These are phyloP conservation scores for Cyphomyrus discorhynchus DNA, from an alignment of 2,113 vertebrate species.

Conservation along the genomic window DNA sequence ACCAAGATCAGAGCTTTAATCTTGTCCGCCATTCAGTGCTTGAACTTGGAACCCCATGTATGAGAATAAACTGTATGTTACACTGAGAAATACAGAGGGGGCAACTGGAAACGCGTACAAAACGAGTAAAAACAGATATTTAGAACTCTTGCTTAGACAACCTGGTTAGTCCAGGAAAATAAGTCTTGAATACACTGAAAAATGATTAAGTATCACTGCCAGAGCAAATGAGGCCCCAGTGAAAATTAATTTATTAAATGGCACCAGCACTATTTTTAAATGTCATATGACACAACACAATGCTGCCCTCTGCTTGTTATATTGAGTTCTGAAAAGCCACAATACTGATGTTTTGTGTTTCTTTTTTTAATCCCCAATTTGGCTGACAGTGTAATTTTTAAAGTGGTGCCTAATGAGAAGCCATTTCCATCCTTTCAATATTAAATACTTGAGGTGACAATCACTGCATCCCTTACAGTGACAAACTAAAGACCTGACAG, in stretches of 20 bases:
- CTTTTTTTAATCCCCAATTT: not conserved
- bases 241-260: not conserved
- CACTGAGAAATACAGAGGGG: not conserved
- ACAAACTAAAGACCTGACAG: not conserved
- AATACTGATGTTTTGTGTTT: not conserved
- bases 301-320: slow-evolving; percentile 51
- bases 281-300: slow-evolving; percentile 19
- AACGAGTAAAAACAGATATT: not conserved
- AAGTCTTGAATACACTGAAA: not conserved
- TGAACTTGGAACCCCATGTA: not conserved
- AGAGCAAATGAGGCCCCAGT: not conserved
- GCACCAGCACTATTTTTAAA: not conserved
- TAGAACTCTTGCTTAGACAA: not conserved
- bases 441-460: not conserved
- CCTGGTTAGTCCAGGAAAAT: not conserved
- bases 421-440: not conserved
- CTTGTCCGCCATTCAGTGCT: not conserved
- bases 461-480: not conserved
- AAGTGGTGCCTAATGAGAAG: not conserved
- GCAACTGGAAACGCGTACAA: not conserved
- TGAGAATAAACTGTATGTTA: not conserved
- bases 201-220: not conserved
- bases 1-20: not conserved
- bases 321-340: not conserved
- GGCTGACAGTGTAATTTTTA: not conserved